Evolutionary conservation across 2,797 vertebrate genomes (phyloP).

Genomic region (Cryptoprocta ferox): DNA sequence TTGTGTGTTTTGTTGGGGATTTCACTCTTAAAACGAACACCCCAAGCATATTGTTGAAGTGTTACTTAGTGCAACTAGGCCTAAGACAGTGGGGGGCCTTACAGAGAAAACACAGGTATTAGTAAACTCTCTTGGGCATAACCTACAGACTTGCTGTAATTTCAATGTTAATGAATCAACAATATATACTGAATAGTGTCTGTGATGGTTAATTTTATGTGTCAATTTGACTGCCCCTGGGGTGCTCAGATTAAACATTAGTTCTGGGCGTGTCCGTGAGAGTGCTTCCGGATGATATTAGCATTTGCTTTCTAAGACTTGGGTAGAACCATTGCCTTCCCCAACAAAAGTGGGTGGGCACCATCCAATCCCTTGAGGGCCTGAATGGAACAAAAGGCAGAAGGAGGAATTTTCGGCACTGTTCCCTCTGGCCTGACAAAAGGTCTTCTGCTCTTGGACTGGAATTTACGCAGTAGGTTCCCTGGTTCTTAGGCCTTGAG

Average conservation of each 20-base stretch:
- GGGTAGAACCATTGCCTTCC: neutral
- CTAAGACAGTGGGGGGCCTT: neutral
- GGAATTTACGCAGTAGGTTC: neutral
- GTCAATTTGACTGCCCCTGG: neutral
- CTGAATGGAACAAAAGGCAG: neutral
- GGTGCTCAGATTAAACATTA: neutral
- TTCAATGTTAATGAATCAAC: neutral
- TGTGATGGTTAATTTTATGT: neutral
- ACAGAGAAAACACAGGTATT: neutral
- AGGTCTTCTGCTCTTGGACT: neutral
- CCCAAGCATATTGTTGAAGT: neutral
- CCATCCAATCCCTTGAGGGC: neutral
- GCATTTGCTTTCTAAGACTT: neutral
- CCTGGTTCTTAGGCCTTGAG: neutral
- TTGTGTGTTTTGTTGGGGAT: neutral
- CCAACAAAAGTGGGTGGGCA: neutral
- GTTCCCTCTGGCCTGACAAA: neutral
- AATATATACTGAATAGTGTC: neutral
- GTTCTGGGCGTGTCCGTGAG: neutral
- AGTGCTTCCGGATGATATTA: neutral
- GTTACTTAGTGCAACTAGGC: neutral
- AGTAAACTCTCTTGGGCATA: neutral
- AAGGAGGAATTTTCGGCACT: neutral
- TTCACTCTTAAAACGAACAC: constrained; percentile 15
- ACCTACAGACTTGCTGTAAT: neutral